Evolutionary conservation across 2,888 invertebrate genomes (phyloP).

Genomic region (Drosophila flavopinicola): DNA sequence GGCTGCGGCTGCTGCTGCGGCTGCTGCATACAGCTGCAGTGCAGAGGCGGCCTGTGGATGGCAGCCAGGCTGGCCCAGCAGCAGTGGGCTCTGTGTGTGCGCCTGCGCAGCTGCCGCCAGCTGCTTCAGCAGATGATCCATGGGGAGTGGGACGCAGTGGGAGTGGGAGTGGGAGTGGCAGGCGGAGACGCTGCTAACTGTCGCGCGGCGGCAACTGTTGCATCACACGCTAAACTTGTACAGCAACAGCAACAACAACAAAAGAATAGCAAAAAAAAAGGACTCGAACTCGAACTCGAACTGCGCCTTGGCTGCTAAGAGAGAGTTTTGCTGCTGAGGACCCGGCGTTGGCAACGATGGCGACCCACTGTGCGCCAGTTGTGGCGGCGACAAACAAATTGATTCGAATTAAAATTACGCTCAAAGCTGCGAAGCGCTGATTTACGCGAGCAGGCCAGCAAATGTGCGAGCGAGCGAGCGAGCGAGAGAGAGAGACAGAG

Average conservation of each 20-base stretch:
- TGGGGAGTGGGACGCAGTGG: no score
- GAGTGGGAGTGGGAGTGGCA: slow-evolving; percentile 31
- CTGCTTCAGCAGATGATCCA: slow-evolving; percentile 85
- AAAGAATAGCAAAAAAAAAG: slow-evolving; percentile 2
- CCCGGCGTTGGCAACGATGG: slow-evolving; percentile 28
- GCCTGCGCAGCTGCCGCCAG: slow-evolving; percentile 85
- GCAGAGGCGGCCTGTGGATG: slow-evolving; percentile 84
- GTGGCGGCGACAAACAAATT: slow-evolving; percentile 79
- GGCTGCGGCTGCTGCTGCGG: slow-evolving; percentile 89
- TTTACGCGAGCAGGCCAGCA: slow-evolving; percentile 46
- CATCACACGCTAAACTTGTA: slow-evolving; percentile 22
- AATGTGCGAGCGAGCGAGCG: neutral
- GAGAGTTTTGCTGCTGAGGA: slow-evolving; percentile 13
- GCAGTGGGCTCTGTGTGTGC: slow-evolving; percentile 35
- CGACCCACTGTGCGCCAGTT: slow-evolving; percentile 66
- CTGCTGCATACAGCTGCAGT: slow-evolving; percentile 88
- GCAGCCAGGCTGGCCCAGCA: slow-evolving; percentile 13
- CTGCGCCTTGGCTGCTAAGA: neutral
- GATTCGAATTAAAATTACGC: slow-evolving; percentile 77
- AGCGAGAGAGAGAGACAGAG: slow-evolving; percentile 12
- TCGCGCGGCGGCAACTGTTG: slow-evolving; percentile 46
- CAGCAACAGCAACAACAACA: slow-evolving; percentile 7
- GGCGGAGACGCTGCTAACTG: neutral
- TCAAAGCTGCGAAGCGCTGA: slow-evolving; percentile 53
- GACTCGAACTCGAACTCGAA: neutral